phyloP scores from a whole-genome alignment of 2,888 invertebrate species.

The Lepidochrysops patricia region DNA sequence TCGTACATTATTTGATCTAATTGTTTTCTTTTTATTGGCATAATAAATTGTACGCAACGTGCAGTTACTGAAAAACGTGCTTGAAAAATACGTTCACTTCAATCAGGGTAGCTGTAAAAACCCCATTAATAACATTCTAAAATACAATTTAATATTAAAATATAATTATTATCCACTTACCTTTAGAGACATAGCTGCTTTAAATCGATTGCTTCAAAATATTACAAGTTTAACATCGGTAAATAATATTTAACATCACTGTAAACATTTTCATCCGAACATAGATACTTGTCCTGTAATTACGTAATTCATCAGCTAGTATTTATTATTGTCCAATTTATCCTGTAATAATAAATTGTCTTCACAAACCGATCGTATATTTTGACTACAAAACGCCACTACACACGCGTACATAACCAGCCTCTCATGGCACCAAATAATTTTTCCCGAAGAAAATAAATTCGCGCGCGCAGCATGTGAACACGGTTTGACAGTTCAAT shows the following conservation, averaged over 20 bases:
- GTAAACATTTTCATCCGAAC: not conserved
- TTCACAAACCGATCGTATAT: not conserved
- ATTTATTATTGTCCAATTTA: not conserved
- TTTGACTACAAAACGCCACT: not conserved
- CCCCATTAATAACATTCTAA: not conserved
- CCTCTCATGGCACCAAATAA: conserved; percentile 4
- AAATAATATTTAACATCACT: not conserved
- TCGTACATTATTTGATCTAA: too few species aligned
- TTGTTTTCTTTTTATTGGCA: not conserved
- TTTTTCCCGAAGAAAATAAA: conserved; percentile 16
- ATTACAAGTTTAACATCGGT: conserved; percentile 1
- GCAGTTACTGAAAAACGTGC: not conserved
- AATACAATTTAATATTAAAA: not conserved
- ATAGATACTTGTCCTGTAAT: not conserved
- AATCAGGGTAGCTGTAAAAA: not conserved
- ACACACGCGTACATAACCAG: not conserved
- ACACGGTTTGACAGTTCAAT: conserved; percentile 13
- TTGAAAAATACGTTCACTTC: not conserved
- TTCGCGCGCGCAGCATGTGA: conserved; percentile 22
- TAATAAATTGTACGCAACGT: too few species aligned
- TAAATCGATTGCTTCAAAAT: conserved; percentile 1
- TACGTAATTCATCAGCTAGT: not conserved
- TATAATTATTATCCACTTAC: not conserved
- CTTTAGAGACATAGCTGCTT: conserved; percentile 5
- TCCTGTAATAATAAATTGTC: not conserved